These are phyloP conservation scores for Phacellophora camtschatica DNA, from an alignment of 30 jellyfish, hydroid and myxozoan genomes.

Conservation along the genomic window DNA sequence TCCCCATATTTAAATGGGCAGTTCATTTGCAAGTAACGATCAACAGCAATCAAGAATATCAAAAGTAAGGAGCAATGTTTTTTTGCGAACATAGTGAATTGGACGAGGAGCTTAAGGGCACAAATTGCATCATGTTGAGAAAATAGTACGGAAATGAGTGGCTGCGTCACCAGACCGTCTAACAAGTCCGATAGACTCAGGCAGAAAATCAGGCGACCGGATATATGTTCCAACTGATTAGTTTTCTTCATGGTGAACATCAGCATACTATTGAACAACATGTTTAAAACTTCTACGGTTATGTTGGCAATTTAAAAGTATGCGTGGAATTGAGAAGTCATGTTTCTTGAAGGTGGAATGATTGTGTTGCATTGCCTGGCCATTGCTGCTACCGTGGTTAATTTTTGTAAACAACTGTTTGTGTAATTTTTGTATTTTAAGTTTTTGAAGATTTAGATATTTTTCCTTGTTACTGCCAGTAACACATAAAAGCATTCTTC, in stretches of 20 bases:
- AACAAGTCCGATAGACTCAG: slow-evolving; percentile 9
- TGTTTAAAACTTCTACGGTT: neutral
- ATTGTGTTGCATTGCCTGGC: no score
- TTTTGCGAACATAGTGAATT: neutral
- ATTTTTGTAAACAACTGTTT: no score
- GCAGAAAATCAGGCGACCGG: neutral
- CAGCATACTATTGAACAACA: neutral
- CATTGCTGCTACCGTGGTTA: no score
- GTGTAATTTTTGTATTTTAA: no score
- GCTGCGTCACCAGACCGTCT: neutral
- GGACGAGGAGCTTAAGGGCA: neutral
- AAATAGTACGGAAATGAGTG: no score
- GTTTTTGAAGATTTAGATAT: no score
- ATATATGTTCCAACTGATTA: neutral
- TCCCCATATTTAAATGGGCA: neutral
- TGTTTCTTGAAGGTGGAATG: no score
- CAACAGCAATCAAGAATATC: neutral
- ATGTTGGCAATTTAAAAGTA: neutral
- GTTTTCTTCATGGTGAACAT: slow-evolving; percentile 15
- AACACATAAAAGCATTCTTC: no score
- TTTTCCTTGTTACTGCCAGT: no score
- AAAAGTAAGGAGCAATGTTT: neutral
- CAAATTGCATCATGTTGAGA: no score
- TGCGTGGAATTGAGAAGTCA: no score
- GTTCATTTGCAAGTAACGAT: slow-evolving; percentile 28